Base-by-base conservation (phyloP, 2,113 vertebrate genomes). In the Mola mola region DNA sequence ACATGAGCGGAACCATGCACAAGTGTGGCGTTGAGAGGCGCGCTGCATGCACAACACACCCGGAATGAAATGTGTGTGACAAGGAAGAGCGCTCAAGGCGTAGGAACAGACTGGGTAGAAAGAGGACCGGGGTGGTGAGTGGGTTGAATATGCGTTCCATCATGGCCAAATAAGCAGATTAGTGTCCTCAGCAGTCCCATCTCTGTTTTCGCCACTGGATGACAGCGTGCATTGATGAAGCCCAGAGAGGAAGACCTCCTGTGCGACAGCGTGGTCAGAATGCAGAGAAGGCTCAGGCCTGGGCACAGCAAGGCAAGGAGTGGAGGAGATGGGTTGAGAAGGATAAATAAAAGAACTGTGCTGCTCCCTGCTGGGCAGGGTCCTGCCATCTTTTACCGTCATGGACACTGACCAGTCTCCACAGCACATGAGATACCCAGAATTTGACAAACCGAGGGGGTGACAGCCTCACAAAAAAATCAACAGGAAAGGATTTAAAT, bases 341-440 rank as follows among this genome's bases (percentile, higher is more conserved):
- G 44, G 55, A 50, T 60, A 43, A 37, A 41, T 64, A 43, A 57
- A 63, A 76, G 75, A 67, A 50, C 67, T 65, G 75, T 76, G 57
- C 75, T 83, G 77, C 82, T 72, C 78, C 75, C 83, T 79, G 66
- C 75, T 81, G 84, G 73, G 72, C 52, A 74, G 41, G 58, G 38
- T 60, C 69, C 58, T 47, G 47, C n/a, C 68, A 22, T 10, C 53
- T 33, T 40, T 36, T 19, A 24, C 34, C 26, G 43, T 25, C 24
- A 33, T 46, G 22, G 57, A 70, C 16, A 24, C 17, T 38, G 68
- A 56, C 61, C 17, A 33, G 20, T 42, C 36, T 52, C 6, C 15
- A 38, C 17, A 15, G n/a, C 10, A 48, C 15, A 3, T 57, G 10
- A 16, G 21, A n/a, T n/a, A n/a, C n/a, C n/a, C n/a, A n/a, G n/a